These are phyloP conservation scores for Salvator merianae DNA, from an alignment of 2,113 vertebrate species.

Conservation along the genomic window DNA sequence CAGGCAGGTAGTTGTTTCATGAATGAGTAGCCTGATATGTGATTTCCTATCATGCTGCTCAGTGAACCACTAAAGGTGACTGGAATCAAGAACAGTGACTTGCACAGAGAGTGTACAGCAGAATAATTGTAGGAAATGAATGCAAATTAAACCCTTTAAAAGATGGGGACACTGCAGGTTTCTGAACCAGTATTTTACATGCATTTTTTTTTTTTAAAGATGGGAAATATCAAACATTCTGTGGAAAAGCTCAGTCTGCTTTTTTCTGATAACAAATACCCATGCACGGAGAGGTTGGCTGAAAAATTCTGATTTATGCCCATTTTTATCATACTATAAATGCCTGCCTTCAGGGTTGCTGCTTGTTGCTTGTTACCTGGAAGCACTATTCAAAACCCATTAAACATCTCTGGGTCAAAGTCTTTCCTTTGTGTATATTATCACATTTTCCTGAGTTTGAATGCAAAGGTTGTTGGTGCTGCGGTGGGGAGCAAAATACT, in stretches of 20 bases:
- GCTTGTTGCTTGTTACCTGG: not conserved
- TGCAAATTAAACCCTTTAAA: constrained; percentile 55
- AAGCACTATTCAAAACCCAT: not conserved
- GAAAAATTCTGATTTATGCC: not conserved
- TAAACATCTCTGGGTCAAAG: not conserved
- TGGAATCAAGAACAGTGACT: constrained; percentile 40
- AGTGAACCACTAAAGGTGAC: constrained; percentile 55
- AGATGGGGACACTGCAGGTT: constrained; percentile 19
- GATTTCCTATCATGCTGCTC: constrained; percentile 52
- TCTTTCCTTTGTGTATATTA: not conserved
- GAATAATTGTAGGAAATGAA: constrained; percentile 48
- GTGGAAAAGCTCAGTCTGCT: not conserved
- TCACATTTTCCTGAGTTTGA: not conserved
- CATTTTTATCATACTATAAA: not conserved
- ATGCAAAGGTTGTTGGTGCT: not conserved
- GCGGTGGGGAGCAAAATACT: accelerated
- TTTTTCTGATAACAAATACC: constrained; percentile 4
- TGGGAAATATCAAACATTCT: not conserved
- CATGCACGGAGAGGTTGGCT: not conserved
- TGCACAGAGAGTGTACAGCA: constrained; percentile 48
- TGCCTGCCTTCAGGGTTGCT: not conserved
- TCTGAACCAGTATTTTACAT: constrained; percentile 4
- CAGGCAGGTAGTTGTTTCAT: constrained; percentile 34
- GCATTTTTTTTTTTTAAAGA: constrained; percentile 18
- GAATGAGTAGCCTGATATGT: constrained; percentile 25